phyloP scores from a whole-genome alignment of 2,113 vertebrate species.

The Genyomyrus donnyi region DNA sequence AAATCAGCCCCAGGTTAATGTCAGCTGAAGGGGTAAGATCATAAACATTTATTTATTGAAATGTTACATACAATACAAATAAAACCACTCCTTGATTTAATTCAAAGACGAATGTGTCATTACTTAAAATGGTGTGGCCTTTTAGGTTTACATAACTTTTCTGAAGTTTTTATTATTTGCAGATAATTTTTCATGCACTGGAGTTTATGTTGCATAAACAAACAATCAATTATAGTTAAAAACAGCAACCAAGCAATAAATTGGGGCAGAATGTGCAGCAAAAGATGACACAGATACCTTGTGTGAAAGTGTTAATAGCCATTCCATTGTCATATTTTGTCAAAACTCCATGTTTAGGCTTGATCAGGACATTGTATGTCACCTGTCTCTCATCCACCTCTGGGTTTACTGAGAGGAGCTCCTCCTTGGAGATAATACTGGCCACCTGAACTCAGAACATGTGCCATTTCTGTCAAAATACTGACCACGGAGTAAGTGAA shows the following conservation, averaged over 20 bases:
- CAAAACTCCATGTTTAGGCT: conserved; percentile 74
- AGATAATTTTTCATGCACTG: neutral
- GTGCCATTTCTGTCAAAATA: neutral
- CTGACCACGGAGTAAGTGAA: neutral
- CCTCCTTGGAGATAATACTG: conserved; percentile 89
- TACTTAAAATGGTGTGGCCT: neutral
- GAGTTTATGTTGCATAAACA: neutral
- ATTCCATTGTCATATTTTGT: conserved; percentile 73
- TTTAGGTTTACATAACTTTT: neutral
- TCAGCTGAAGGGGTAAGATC: conserved; percentile 62
- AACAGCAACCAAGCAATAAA: neutral
- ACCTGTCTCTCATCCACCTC: conserved; percentile 83
- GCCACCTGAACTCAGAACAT: conserved; percentile 64
- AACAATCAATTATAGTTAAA: neutral
- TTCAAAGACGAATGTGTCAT: neutral
- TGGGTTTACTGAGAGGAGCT: conserved; percentile 80
- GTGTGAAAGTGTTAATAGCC: conserved; percentile 67
- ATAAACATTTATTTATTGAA: neutral
- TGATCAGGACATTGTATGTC: conserved; percentile 71
- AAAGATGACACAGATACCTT: conserved; percentile 61
- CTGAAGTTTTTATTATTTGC: neutral
- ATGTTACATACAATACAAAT: neutral
- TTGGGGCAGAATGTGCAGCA: neutral
- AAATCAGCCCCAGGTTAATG: conserved; percentile 83
- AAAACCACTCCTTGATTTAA: neutral